These are phyloP conservation scores for Cavia aperea DNA, from an alignment of 2,113 vertebrate species.

Conservation along the genomic window DNA sequence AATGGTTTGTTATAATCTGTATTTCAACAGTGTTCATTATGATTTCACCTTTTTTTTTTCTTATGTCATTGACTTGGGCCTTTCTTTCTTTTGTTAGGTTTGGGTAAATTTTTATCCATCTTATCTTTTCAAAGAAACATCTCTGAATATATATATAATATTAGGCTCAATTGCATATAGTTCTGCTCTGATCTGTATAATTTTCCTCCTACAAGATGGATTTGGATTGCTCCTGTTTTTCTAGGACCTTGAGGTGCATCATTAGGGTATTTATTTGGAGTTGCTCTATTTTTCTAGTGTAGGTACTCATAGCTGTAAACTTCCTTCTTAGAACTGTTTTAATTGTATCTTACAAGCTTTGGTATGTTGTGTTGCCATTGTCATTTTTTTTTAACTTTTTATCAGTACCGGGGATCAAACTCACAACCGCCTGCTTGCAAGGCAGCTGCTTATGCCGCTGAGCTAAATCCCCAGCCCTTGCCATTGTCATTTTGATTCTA, in stretches of 20 bases:
- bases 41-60: neutral
- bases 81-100: neutral
- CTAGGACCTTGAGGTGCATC: neutral
- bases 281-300: neutral
- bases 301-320: neutral
- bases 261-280: neutral
- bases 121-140: neutral
- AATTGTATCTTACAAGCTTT: neutral
- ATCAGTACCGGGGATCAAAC: too few species aligned
- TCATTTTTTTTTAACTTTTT: too few species aligned
- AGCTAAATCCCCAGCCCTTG: too few species aligned
- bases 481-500: neutral
- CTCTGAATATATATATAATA: neutral
- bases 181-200: neutral
- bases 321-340: neutral
- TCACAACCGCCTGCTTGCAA: too few species aligned
- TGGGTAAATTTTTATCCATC: neutral
- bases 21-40: neutral
- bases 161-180: neutral
- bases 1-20: neutral
- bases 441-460: too few species aligned
- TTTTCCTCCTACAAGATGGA: neutral
- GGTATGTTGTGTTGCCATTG: neutral
- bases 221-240: neutral
- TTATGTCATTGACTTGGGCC: neutral